These are phyloP conservation scores for Lasiommata megera DNA, from an alignment of 2,888 invertebrate genomes.

Conservation along the genomic window DNA sequence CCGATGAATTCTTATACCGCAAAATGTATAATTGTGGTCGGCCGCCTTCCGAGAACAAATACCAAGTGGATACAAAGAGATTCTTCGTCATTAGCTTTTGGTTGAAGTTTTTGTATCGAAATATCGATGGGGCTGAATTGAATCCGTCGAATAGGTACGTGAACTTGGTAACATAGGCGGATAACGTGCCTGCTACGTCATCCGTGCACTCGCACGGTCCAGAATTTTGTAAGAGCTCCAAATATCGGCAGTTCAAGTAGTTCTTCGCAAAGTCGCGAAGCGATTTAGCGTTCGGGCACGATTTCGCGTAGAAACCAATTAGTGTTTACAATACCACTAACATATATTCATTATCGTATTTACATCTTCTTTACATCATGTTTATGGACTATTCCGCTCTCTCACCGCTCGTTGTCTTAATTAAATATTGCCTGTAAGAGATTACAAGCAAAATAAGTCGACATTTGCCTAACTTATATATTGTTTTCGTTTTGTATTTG, in stretches of 20 bases:
- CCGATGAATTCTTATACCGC: slow-evolving; percentile 30
- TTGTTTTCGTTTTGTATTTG: no score
- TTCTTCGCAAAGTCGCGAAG: no score
- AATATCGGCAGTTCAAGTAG: background rate
- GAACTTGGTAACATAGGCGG: slow-evolving; percentile 7
- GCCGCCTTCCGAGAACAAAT: slow-evolving; percentile 41
- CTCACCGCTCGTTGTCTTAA: no score
- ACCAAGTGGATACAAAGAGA: slow-evolving; percentile 40
- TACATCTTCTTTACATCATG: no score
- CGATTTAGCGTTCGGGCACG: no score
- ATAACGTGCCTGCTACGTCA: background rate
- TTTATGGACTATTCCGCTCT: no score
- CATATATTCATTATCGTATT: no score
- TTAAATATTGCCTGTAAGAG: no score
- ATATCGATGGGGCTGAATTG: slow-evolving; percentile 35
- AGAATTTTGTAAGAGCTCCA: background rate
- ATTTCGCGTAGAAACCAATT: no score
- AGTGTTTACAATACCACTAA: no score
- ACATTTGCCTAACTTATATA: no score
- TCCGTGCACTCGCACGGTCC: background rate
- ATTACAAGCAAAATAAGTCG: no score
- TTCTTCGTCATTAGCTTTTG: slow-evolving; percentile 41
- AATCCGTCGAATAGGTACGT: slow-evolving; percentile 23
- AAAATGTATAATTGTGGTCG: slow-evolving; percentile 39
- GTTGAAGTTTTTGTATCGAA: slow-evolving; percentile 35